Conservation (phyloP, 2,797 vertebrate genomes). For the Fringilla coelebs region DNA sequence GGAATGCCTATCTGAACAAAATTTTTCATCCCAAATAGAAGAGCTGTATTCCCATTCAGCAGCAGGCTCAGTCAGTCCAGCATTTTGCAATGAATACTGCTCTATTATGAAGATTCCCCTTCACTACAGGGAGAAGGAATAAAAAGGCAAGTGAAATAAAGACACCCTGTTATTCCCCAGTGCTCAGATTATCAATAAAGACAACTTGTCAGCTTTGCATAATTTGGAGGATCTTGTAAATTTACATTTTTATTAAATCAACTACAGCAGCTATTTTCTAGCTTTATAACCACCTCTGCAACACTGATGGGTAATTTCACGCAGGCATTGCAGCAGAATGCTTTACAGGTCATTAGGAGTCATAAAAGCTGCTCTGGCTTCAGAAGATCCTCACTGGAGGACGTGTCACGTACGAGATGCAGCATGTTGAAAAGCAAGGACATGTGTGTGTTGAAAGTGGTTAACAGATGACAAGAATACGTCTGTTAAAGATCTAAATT, state of each 20-base stretch:
- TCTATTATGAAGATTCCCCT: not conserved
- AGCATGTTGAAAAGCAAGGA: not conserved
- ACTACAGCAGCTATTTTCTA: not conserved
- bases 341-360: not conserved
- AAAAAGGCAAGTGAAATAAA: not conserved
- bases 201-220: constrained; percentile 20
- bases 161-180: not conserved
- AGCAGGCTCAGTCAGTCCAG: not conserved
- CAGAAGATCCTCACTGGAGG: not conserved
- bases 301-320: not conserved
- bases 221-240: constrained; percentile 32
- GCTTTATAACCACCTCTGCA: not conserved
- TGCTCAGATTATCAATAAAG: not conserved
- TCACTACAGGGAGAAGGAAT: not conserved
- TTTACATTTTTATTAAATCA: constrained; percentile 54
- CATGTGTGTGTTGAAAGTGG: not conserved
- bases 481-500: not conserved
- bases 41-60: not conserved
- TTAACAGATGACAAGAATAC: not conserved
- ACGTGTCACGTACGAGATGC: fast-evolving
- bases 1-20: not conserved
- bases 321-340: not conserved
- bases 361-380: not conserved
- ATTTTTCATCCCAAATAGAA: not conserved
- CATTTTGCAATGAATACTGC: not conserved